Percentiles rank a stretch among this genome's conserved stretches.
Conservation (phyloP, 2,113 vertebrate species). For the Myrmophylax atrothorax region DNA sequence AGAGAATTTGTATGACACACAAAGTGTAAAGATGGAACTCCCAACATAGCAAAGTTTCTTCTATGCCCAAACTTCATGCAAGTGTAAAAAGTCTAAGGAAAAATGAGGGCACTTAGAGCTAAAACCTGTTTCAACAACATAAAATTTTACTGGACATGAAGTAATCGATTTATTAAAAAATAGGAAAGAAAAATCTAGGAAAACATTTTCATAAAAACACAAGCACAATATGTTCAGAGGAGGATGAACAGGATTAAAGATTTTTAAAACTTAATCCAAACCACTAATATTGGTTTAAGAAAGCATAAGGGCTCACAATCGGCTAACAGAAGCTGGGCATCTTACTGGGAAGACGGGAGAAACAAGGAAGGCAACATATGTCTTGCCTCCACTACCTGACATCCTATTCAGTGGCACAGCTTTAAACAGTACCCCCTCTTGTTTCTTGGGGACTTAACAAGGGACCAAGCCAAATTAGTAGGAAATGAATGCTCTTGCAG, state of each 20-base stretch:
- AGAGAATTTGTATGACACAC: background rate
- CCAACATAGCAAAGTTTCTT: background rate
- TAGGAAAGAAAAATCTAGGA: background rate
- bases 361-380: background rate
- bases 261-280: slow-evolving; percentile 13
- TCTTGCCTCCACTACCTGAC: background rate
- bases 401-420: background rate
- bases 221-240: background rate
- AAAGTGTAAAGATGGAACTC: background rate
- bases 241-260: background rate
- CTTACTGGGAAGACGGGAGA: background rate
- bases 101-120: background rate
- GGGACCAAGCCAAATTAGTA: background rate
- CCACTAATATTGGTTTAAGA: background rate
- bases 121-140: background rate
- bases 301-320: background rate
- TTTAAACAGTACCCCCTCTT: background rate
- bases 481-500: background rate
- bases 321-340: background rate
- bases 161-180: background rate
- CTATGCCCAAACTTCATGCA: background rate
- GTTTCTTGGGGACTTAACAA: background rate
- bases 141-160: background rate
- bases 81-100: background rate
- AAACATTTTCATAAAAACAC: background rate